Evolutionary conservation across 1,140 invertebrate genomes (phyloP), one percentile per base, ranked within the genome.

Genomic region (Drosophila serrata): DNA sequence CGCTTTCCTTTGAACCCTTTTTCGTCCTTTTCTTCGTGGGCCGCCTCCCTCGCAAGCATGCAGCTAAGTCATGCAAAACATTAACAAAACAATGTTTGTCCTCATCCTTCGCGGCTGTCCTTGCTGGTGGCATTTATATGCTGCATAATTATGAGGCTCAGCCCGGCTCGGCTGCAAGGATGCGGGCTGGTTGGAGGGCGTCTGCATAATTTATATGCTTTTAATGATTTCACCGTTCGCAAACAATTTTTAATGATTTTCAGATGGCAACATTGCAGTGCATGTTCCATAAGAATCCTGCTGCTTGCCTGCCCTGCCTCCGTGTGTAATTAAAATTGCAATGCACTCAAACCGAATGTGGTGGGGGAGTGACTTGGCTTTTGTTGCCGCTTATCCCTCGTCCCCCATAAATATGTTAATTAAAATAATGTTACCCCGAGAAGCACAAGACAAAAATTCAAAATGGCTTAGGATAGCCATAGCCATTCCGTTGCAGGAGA

Each of bases 261-360:
- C 67, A 79, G 74, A 69, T 73, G 72, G 64, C 60, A 65, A 76
- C 81, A 85, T 67, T 39, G 49, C 68, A 81, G 62, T 73, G 81
- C 77, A 62, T 68, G 64, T 17, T 45, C 58, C 65, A 43, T 58
- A 60, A 60, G 46, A 72, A 42, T 72, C 55, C 24, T 27, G 48
- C 29, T 8, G 48, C 48, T 29, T 51, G 13, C 13, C 22, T 19
- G 48, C 40, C 40, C 40, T 48, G n/a, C 22, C 72, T 68, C 42
- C 74, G 76, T 80, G 75, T 88, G 64, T 90, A 85, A 90, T 90
- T 90, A 90, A 90, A 90, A 90, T 90, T 90, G 86, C 86, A 90
- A 70, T 59, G 73, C 82, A 86, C 61, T 72, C 58, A 58, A 51
- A 12, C 19, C 59, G 9, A 39, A 31, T 48, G 33, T 49, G 51